phyloP scores from a whole-genome alignment of 2,888 invertebrate species.

The Balanococcus diminutus region DNA sequence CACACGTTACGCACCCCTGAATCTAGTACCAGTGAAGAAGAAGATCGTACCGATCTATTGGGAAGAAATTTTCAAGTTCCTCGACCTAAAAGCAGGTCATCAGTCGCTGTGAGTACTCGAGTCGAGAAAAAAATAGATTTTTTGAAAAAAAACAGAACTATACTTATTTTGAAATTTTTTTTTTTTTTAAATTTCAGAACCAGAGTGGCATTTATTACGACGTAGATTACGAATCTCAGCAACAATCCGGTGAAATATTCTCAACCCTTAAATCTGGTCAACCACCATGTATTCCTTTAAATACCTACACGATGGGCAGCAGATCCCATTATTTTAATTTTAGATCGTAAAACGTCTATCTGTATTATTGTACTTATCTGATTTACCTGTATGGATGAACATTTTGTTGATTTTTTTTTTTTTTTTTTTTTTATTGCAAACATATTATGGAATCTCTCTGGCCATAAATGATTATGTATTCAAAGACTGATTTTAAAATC shows the following conservation, averaged over 20 bases:
- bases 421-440: not conserved
- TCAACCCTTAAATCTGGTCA: slow-evolving; percentile 64
- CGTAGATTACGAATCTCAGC: slow-evolving; percentile 78
- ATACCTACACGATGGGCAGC: slow-evolving; percentile 80
- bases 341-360: slow-evolving; percentile 45
- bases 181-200: slow-evolving; percentile 66
- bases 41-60: slow-evolving; percentile 79
- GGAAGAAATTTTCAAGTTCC: slow-evolving; percentile 75
- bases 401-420: too few species aligned
- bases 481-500: slow-evolving; percentile 47
- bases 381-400: too few species aligned
- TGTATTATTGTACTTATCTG: too few species aligned
- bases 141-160: too few species aligned
- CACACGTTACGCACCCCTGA: slow-evolving; percentile 67
- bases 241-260: slow-evolving; percentile 65
- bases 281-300: slow-evolving; percentile 74
- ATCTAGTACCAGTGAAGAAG: slow-evolving; percentile 64
- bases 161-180: too few species aligned
- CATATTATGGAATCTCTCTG: not conserved
- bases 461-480: slow-evolving; percentile 29
- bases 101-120: slow-evolving; percentile 66
- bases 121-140: not conserved
- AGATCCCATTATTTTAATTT: slow-evolving; percentile 68
- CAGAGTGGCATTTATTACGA: slow-evolving; percentile 90
- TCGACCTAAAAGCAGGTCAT: slow-evolving; percentile 80